These are phyloP conservation scores for Rhabdomys dilectus DNA, from an alignment of 2,113 vertebrate genomes.

Conservation along the genomic window DNA sequence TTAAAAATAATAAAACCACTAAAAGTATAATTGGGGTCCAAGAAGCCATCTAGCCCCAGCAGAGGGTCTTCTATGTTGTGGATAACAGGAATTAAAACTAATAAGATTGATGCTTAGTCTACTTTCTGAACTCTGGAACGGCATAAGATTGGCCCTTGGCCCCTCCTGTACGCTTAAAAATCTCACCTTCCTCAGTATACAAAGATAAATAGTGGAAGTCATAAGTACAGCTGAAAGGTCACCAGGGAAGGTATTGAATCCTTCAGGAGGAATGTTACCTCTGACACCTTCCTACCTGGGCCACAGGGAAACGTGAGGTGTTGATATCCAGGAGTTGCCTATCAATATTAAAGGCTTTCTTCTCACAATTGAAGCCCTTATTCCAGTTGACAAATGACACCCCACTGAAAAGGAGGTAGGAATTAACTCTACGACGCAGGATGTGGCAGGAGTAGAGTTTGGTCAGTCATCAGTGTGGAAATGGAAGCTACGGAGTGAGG, in stretches of 20 bases:
- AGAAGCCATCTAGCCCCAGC: background rate
- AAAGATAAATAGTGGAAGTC: slow-evolving; percentile 65
- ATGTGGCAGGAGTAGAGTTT: slow-evolving; percentile 42
- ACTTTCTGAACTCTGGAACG: slow-evolving; percentile 13
- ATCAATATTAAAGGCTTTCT: slow-evolving; percentile 58
- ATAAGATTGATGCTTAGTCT: background rate
- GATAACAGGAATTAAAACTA: slow-evolving; percentile 28
- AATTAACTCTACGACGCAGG: slow-evolving; percentile 42
- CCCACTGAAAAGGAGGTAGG: slow-evolving; percentile 12
- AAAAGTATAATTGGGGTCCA: background rate
- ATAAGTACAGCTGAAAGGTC: slow-evolving; percentile 57
- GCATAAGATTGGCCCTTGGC: background rate
- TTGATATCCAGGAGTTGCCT: slow-evolving; percentile 64
- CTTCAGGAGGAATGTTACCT: slow-evolving; percentile 70
- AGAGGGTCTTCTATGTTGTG: background rate
- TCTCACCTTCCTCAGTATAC: slow-evolving; percentile 60
- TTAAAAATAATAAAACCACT: slow-evolving; percentile 39
- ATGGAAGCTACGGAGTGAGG: slow-evolving; percentile 73
- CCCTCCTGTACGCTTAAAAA: slow-evolving; percentile 39
- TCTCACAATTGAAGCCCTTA: slow-evolving; percentile 76
- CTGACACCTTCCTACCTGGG: slow-evolving; percentile 59
- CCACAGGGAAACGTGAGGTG: background rate
- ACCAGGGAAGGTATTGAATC: slow-evolving; percentile 51
- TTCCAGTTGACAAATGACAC: slow-evolving; percentile 79
- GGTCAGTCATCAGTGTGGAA: slow-evolving; percentile 64